Base-by-base conservation (phyloP, 2,888 invertebrate genomes). In the Apoderus coryli region DNA sequence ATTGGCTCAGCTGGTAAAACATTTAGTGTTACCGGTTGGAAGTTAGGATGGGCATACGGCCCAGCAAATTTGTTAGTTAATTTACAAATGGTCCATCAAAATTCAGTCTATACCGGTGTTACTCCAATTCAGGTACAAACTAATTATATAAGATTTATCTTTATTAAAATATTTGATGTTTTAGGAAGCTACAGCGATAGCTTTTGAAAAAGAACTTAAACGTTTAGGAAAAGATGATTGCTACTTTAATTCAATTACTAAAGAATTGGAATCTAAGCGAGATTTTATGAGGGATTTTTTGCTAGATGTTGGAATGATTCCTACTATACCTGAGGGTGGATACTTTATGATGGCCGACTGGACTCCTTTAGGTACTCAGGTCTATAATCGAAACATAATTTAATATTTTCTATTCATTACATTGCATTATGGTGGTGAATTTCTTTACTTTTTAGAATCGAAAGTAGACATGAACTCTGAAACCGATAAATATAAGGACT, bases 1-100 rank as follows among this genome's bases (percentile, higher is more conserved):
- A 75, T 98, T 39, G 93, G 96, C 0, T 95, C 93, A 12, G 96
- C 93, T 1, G 96, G 96, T 1, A 98, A 96, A 67, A 89, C 92
- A 2, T 95, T 96, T 63, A 90, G 90, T 31, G 88, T 90, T 9
- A 98, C 96, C 1, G 96, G 96, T 3, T 92, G 92, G 92, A 93
- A 84, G 67, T 72, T 76, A 3, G 96, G 96, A 29, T 98, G 96
- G 96, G 86, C 86, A 1, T 85, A 93, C 54, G 95, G 84, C 0
- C 93, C 95, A 0, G 69, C 72, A 0, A 56, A 72, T 35, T 65
- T 98, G 6, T 72, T 96, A 50, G 56, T 61, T 22, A 85, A 90
- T 53, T 56, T 92, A 33, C 78, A 84, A 53, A 72, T 81, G 41
- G 78, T 93, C 12, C 95, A 96, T 57, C 95, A 96, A 59, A 95